Base-by-base conservation (phyloP, 92 coral and sea anemone genomes). In the Scolanthus callimorphus region DNA sequence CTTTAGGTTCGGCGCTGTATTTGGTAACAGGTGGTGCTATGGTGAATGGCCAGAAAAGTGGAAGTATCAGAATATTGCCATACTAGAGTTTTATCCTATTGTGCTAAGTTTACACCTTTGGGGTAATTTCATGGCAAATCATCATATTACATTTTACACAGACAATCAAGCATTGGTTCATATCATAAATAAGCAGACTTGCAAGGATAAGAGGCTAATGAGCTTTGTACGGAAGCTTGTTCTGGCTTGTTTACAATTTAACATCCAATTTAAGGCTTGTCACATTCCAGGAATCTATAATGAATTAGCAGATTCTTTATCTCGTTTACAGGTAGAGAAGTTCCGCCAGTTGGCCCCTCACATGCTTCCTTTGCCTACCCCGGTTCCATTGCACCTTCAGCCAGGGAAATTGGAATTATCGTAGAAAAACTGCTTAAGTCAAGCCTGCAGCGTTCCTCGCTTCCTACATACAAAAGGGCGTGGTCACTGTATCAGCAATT, bases 1-100 rank as follows among this genome's bases (percentile, higher is more conserved):
- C 68, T 0, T 11, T 47, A 12, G 70, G 70, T 70, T 45, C 23
- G 77, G 57, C 22, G 70, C 77, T 11, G 39, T 70, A 3, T 70
- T 59, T 49, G 77, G 60, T 34, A 34, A 38, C 11, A 50, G 37
- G 15, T 70, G 68, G 68, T 59, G 49, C 20, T 1, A 49, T 34
- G 70, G 77, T 9, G 25, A 1, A 20, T 70, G 61, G 77, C 77
- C 66, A 8, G 38, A 4, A 2, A 8, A 61, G 4, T 70, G 70
- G 70, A 20, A 57, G 0, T n/a, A 20, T 27, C 31, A 15, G 12
- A 66, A 51, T 27, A 66, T 66, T 0, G 50, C 73, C 0, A 22
- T 64, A 29, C 27, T 64, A 51, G n/a, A n/a, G n/a, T n/a, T n/a
- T n/a, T n/a, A n/a, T n/a, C n/a, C n/a, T n/a, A n/a, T n/a, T n/a